Evolutionary conservation across 2,113 vertebrate species (phyloP).

Genomic region (Himantopus leucocephalus): DNA sequence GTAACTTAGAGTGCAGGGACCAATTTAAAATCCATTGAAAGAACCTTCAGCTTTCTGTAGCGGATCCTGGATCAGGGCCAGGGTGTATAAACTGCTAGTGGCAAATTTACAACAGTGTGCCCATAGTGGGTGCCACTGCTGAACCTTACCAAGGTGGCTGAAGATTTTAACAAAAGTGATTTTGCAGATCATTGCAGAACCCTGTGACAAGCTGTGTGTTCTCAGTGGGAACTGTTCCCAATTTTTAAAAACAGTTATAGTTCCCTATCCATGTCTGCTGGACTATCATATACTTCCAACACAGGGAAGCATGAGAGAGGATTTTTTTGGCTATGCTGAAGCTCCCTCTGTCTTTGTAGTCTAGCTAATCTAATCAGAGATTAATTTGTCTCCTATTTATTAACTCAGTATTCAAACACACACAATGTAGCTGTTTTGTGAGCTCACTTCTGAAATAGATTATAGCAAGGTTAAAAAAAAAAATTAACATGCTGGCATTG

Average conservation of each 20-base stretch:
- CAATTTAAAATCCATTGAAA: conserved; percentile 31
- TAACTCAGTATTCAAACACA: neutral
- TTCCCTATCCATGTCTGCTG: neutral
- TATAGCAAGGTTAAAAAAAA: conserved; percentile 17
- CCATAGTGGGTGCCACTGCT: neutral
- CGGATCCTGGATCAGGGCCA: conserved; percentile 2
- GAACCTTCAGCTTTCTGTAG: neutral
- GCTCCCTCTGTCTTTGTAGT: neutral
- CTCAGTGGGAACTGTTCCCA: neutral
- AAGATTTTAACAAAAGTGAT: neutral
- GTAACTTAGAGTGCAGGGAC: neutral
- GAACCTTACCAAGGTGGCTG: neutral
- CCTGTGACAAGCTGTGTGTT: neutral
- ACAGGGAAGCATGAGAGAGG: neutral
- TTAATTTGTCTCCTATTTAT: conserved; percentile 31
- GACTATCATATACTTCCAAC: neutral
- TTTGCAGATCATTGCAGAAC: neutral
- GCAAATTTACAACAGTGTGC: neutral
- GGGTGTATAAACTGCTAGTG: neutral
- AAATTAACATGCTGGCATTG: neutral
- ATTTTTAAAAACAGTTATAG: neutral
- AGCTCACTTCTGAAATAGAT: conserved; percentile 2
- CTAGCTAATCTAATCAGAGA: neutral
- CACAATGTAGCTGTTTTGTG: neutral
- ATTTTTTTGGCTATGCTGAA: neutral